Percentiles rank a stretch among this genome's conserved stretches.
Conservation (phyloP, 2,888 invertebrate species). For the Ferrisia virgata region DNA sequence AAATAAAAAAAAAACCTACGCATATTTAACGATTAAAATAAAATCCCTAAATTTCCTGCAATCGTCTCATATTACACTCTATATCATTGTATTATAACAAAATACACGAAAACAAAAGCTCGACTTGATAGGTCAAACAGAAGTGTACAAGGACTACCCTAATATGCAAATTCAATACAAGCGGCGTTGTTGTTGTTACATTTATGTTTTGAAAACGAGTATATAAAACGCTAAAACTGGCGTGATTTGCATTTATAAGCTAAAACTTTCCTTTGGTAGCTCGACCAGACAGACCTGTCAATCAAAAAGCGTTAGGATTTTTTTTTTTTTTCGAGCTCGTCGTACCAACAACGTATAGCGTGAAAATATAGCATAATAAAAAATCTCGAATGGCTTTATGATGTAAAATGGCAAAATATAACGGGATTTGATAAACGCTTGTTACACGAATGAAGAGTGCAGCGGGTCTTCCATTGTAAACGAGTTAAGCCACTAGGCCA, state of each 20-base stretch:
- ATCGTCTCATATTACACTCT: too few relatives aligned
- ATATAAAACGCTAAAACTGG: neutral
- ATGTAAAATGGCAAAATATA: conserved; percentile 32
- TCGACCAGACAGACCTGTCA: neutral
- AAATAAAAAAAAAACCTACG: too few relatives aligned
- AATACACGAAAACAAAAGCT: neutral
- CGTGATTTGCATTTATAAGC: conserved; percentile 12
- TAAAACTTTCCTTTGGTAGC: neutral
- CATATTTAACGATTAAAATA: too few relatives aligned
- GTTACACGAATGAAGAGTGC: conserved; percentile 26
- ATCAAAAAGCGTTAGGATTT: neutral
- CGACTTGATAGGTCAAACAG: neutral
- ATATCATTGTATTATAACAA: too few relatives aligned
- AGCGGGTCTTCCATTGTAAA: neutral
- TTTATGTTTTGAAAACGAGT: neutral
- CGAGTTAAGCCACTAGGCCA: conserved; percentile 33
- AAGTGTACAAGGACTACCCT: neutral
- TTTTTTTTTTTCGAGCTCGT: neutral
- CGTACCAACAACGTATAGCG: neutral
- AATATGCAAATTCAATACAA: neutral
- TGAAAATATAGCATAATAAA: neutral
- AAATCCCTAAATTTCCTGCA: too few relatives aligned
- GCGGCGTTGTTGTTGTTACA: neutral
- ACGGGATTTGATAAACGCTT: conserved; percentile 39
- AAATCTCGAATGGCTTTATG: conserved; percentile 1